These are phyloP conservation scores for Melanotaenia boesemani DNA, from an alignment of 2,797 vertebrate species.

Conservation along the genomic window DNA sequence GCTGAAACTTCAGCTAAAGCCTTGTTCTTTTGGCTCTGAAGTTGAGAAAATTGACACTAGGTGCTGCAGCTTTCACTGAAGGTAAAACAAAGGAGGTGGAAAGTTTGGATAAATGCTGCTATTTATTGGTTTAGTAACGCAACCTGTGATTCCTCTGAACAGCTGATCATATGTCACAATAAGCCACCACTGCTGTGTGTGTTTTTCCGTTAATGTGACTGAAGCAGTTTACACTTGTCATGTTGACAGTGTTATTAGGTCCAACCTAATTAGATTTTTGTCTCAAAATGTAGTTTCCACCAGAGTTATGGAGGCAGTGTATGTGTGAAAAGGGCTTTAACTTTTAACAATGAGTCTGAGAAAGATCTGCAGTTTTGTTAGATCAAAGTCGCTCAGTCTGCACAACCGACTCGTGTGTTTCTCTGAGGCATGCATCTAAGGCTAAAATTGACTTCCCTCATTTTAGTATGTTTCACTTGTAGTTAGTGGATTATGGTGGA, in stretches of 20 bases:
- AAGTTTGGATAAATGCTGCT: not conserved
- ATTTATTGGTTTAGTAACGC: not conserved
- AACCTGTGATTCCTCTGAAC: no score
- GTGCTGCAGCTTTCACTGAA: not conserved
- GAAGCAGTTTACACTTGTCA: not conserved
- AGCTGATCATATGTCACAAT: no score
- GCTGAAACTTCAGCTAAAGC: not conserved
- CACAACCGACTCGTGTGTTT: not conserved
- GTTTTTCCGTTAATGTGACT: not conserved
- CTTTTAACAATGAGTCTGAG: no score
- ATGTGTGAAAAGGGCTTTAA: not conserved
- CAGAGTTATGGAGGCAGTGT: not conserved
- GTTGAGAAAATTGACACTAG: not conserved
- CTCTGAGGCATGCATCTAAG: constrained; percentile 19
- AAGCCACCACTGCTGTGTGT: not conserved
- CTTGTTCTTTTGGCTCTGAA: not conserved
- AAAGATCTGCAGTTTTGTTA: not conserved
- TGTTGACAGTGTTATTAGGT: not conserved
- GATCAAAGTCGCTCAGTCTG: not conserved
- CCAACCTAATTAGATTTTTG: not conserved
- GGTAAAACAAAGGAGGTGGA: not conserved
- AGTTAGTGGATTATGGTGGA: constrained; percentile 49
- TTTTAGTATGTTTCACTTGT: constrained; percentile 37
- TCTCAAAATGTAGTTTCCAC: not conserved
- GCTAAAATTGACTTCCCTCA: not conserved